These are phyloP conservation scores for Trachymyrmex cornetzi DNA, from an alignment of 1,140 invertebrate species.

Conservation along the genomic window DNA sequence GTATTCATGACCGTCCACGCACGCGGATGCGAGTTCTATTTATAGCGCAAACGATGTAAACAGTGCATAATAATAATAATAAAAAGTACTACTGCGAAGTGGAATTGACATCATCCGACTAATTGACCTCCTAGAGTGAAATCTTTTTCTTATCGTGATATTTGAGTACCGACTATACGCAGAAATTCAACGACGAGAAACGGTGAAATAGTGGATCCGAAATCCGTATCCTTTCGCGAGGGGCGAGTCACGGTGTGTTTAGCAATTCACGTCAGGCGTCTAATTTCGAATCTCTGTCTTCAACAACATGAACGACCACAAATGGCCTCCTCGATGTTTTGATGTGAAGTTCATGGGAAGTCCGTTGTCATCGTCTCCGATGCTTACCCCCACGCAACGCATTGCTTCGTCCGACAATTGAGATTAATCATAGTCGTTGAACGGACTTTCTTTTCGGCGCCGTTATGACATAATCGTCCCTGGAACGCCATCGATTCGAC, in stretches of 20 bases:
- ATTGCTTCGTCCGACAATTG: constrained; percentile 25
- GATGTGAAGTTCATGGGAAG: constrained; percentile 5
- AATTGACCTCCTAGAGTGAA: not conserved
- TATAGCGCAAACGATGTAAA: constrained; percentile 2
- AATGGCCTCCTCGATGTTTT: constrained; percentile 17
- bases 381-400: constrained; percentile 38
- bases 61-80: not conserved
- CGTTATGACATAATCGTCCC: constrained; percentile 44
- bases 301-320: constrained; percentile 23
- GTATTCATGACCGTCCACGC: constrained; percentile 28
- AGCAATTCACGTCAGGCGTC: constrained; percentile 30
- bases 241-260: not conserved
- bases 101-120: constrained; percentile 1
- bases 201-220: constrained; percentile 36
- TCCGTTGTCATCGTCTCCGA: not conserved
- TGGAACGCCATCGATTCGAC: constrained; percentile 8
- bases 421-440: constrained; percentile 38
- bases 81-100: not conserved
- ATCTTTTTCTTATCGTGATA: not conserved
- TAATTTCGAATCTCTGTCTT: not conserved
- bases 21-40: constrained; percentile 8
- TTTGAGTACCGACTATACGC: constrained; percentile 7
- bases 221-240: constrained; percentile 47
- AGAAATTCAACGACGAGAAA: constrained; percentile 50
- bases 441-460: constrained; percentile 46